Evolutionary conservation across 2,888 invertebrate species (phyloP).

Genomic region (Hyposoter didymator): DNA sequence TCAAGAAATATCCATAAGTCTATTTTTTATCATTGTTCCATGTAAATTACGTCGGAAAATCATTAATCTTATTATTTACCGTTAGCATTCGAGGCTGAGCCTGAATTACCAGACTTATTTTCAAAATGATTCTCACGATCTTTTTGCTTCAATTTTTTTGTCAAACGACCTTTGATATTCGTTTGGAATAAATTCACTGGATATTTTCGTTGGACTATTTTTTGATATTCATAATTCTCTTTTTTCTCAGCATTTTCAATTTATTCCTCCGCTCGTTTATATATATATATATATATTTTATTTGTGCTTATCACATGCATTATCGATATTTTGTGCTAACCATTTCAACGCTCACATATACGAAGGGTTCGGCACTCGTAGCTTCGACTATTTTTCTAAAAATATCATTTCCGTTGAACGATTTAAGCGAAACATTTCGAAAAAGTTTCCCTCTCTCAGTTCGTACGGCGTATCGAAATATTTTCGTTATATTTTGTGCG

Average conservation of each 20-base stretch:
- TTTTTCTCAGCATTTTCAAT: not conserved
- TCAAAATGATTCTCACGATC: not conserved
- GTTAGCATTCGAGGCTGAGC: not conserved
- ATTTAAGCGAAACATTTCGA: not conserved
- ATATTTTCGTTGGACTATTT: not conserved
- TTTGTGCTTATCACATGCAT: constrained; percentile 13
- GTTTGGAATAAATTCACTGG: not conserved
- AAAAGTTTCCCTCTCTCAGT: not conserved
- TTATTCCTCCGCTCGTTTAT: constrained; percentile 14
- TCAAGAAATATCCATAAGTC: constrained; percentile 6
- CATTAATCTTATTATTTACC: constrained; percentile 1
- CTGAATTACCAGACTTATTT: not conserved
- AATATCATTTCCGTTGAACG: not conserved
- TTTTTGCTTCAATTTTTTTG: not conserved
- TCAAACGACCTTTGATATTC: not conserved
- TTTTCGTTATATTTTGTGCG: not conserved
- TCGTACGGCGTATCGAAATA: not conserved
- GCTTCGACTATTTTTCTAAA: not conserved
- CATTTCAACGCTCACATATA: not conserved
- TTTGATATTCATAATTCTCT: not conserved
- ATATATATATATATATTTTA: not conserved
- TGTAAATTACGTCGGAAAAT: constrained; percentile 3
- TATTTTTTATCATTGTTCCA: constrained; percentile 2
- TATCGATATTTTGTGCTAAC: constrained; percentile 19
- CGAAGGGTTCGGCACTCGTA: not conserved